A percentile compares a stretch with the other conserved stretches of the same genome.
These are phyloP conservation scores for Atrichornis clamosus DNA, from an alignment of 2,113 vertebrate genomes.

Conservation along the genomic window DNA sequence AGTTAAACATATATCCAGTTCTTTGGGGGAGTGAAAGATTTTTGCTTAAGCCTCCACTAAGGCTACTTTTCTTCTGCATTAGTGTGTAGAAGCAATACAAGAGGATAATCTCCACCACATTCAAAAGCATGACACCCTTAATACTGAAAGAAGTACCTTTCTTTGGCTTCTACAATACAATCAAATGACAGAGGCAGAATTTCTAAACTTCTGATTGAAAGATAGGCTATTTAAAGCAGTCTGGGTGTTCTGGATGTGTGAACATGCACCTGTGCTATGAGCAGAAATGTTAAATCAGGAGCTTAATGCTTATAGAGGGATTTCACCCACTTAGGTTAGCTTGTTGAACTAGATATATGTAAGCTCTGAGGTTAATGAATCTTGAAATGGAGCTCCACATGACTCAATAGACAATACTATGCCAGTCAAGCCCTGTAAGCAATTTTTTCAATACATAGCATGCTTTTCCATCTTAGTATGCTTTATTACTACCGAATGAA, in stretches of 20 bases:
- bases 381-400: not conserved
- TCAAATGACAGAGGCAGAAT: not conserved
- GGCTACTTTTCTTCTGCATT: not conserved
- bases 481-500: not conserved
- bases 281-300: slow-evolving; percentile 15
- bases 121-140: not conserved
- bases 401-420: not conserved
- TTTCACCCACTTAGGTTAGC: slow-evolving; percentile 16
- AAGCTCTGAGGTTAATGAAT: slow-evolving; percentile 56
- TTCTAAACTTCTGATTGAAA: slow-evolving; percentile 18
- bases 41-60: not conserved
- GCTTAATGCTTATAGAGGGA: slow-evolving; percentile 2
- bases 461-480: not conserved
- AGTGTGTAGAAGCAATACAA: not conserved
- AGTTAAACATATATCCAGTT: not conserved
- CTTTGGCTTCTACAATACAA: not conserved
- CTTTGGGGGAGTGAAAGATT: not conserved
- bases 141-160: not conserved
- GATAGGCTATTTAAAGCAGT: not conserved
- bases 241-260: not conserved
- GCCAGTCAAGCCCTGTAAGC: not conserved
- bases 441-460: not conserved
- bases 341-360: slow-evolving; percentile 43
- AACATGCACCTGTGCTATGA: slow-evolving; percentile 2
- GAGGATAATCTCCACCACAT: not conserved